Evolutionary conservation across 2,797 vertebrate genomes (phyloP).

Genomic region (Harpagifer antarcticus): DNA sequence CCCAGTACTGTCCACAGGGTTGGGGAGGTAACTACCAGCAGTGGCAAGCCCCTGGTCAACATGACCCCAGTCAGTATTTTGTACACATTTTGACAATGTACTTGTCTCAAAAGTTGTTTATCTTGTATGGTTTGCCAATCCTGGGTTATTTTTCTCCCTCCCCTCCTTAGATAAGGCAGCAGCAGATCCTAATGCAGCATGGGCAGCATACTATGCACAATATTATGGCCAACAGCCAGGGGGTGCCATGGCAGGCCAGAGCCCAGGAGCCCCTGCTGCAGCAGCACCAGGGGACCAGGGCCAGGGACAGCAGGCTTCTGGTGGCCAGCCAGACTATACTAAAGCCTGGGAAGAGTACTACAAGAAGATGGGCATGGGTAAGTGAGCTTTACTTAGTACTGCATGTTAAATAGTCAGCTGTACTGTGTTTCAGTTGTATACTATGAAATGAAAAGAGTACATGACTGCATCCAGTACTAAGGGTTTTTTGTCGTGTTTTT

Average conservation of each 20-base stretch:
- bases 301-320: conserved; percentile 84
- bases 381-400: conserved; percentile 20
- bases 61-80: conserved; percentile 90
- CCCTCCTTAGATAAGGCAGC: conserved; percentile 86
- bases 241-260: conserved; percentile 86
- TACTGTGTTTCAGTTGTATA: neutral
- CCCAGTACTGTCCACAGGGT: conserved; percentile 92
- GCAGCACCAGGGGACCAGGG: conserved; percentile 83
- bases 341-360: conserved; percentile 97
- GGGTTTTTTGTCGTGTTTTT: neutral
- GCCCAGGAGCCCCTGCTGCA: conserved; percentile 80
- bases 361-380: conserved; percentile 94
- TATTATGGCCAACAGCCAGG: conserved; percentile 94
- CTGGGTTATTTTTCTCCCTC: no score
- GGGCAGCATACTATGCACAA: conserved; percentile 96
- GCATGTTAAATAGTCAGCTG: neutral
- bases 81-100: neutral
- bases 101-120: neutral
- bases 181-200: conserved; percentile 92
- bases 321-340: conserved; percentile 92
- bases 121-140: neutral
- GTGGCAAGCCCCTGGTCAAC: conserved; percentile 93
- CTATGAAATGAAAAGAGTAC: neutral
- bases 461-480: neutral
- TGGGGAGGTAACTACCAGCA: conserved; percentile 93